Evolutionary conservation across 2,113 vertebrate genomes (phyloP).

Genomic region (Micronycteris hirsuta): DNA sequence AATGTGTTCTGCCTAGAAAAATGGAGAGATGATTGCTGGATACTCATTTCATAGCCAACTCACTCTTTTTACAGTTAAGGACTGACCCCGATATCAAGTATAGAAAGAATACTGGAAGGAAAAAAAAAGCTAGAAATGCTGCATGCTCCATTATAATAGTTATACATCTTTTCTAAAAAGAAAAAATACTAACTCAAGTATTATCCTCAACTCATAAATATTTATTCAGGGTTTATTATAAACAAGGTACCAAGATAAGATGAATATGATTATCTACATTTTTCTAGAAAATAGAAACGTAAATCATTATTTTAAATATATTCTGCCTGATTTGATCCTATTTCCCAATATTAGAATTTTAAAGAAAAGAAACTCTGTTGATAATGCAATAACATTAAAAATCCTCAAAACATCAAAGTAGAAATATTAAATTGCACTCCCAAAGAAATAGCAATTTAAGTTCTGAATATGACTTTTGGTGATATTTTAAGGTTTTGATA

Average conservation of each 20-base stretch:
- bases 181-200: background rate
- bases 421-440: background rate
- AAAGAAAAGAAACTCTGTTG: background rate
- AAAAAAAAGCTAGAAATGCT: conserved; percentile 7
- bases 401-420: background rate
- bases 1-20: conserved; percentile 7
- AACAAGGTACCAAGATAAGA: background rate
- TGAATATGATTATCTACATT: background rate
- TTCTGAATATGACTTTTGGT: background rate
- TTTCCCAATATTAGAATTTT: background rate
- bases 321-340: conserved; percentile 7
- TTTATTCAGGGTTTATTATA: background rate
- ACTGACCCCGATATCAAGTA: background rate
- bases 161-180: background rate
- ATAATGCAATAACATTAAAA: background rate
- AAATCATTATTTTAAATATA: background rate
- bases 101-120: conserved; percentile 1
- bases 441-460: background rate
- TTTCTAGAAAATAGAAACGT: background rate
- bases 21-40: conserved; percentile 47
- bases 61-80: background rate
- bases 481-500: conserved; percentile 10
- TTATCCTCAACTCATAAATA: background rate
- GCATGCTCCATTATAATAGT: background rate
- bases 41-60: background rate